Conservation (phyloP, 2,888 invertebrate species). For the Drosophila aldrichi region DNA sequence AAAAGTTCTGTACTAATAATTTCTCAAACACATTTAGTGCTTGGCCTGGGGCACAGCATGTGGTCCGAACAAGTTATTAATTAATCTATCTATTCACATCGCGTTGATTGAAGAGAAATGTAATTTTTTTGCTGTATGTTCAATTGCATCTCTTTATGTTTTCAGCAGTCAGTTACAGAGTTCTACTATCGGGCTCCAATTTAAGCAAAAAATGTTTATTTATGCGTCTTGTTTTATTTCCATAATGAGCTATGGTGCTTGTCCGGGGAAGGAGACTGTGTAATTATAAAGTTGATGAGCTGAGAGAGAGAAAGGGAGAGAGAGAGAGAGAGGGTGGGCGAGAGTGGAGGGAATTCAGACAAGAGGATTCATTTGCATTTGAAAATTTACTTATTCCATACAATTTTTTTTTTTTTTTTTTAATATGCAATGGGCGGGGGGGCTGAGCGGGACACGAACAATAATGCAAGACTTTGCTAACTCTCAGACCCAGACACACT, state of each 20-base stretch:
- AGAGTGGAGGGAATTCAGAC: slow-evolving; percentile 46
- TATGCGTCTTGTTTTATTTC: slow-evolving; percentile 30
- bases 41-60: not conserved
- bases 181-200: slow-evolving; percentile 36
- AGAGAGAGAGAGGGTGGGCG: not conserved
- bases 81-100: not conserved
- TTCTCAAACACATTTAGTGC: not conserved
- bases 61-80: slow-evolving; percentile 1
- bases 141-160: not conserved
- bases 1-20: not conserved
- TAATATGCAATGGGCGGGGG: not conserved
- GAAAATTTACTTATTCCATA: slow-evolving; percentile 50
- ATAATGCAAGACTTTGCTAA: slow-evolving; percentile 43
- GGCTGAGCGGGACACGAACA: slow-evolving; percentile 16
- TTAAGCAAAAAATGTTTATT: slow-evolving; percentile 30
- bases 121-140: not conserved
- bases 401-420: slow-evolving; percentile 4
- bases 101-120: not conserved
- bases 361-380: slow-evolving; percentile 63
- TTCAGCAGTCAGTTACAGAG: slow-evolving; percentile 6
- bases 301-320: not conserved
- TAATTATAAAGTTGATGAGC: slow-evolving; percentile 39
- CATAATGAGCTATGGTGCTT: slow-evolving; percentile 34
- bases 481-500: slow-evolving; percentile 29
- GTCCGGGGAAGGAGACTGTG: slow-evolving; percentile 29